phyloP scores from a whole-genome alignment of 2,113 vertebrate genomes.

The Grus americana region DNA sequence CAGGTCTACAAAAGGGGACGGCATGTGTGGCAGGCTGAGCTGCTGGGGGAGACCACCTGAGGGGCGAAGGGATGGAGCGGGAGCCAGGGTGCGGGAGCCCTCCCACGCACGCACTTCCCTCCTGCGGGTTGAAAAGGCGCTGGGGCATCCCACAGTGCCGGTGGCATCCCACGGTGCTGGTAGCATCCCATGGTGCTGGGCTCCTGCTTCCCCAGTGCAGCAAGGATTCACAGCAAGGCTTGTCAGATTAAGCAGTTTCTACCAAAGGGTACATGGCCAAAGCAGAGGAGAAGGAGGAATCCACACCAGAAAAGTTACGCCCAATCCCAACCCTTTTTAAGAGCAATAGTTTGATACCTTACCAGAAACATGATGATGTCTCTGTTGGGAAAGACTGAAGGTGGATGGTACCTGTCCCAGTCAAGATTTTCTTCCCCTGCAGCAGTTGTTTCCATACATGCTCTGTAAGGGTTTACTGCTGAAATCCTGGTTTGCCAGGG shows the following conservation, averaged over 20 bases:
- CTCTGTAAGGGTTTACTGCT: neutral
- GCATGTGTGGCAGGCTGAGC: neutral
- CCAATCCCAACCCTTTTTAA: neutral
- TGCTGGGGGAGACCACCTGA: conserved; percentile 44
- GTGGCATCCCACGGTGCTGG: neutral
- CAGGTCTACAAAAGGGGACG: conserved; percentile 48
- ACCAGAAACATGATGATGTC: neutral
- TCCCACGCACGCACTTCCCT: rapidly evolving
- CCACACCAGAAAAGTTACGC: neutral
- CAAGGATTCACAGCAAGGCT: neutral
- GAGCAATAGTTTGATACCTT: neutral
- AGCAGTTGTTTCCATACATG: neutral
- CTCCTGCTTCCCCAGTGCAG: neutral
- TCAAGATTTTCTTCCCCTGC: neutral
- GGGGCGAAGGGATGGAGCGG: neutral
- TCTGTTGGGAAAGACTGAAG: neutral
- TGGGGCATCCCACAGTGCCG: neutral
- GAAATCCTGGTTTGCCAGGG: neutral
- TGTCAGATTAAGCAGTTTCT: neutral
- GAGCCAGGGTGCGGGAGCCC: neutral
- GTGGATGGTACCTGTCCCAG: neutral
- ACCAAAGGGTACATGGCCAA: neutral
- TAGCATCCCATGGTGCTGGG: neutral
- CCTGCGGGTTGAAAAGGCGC: neutral
- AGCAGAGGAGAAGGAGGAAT: neutral